Base-by-base conservation (phyloP, 2,888 invertebrate genomes). In the Dryadula phaetusa region DNA sequence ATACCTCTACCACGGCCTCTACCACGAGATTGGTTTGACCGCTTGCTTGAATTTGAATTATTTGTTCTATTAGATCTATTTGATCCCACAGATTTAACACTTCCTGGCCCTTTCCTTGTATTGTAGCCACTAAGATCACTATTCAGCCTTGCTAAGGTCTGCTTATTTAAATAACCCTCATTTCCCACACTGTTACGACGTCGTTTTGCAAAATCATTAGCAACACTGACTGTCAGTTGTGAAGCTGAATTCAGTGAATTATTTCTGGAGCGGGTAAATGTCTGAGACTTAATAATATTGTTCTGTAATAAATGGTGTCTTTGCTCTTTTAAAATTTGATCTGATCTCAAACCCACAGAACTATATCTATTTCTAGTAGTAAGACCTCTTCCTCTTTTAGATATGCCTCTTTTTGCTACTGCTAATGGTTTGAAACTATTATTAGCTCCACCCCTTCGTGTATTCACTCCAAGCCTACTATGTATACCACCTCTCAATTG, bases 231-330 rank as follows among this genome's bases (percentile, higher is more conserved):
- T 61, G 91, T 90, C 14, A 92, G 74, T 70, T 89, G 88, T 37
- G 90, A 86, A 53, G 86, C 80, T 52, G 87, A 81, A 75, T 79
- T 86, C 34, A 88, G 83, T 3, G 92, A 90, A 74, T 91, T 91
- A 62, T 89, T 88, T 66, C 90, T 83, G 18, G 92, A 92, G 7
- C 92, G 80, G 53, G 89, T 93, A 64, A 93, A 93, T 44, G 92
- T 93, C 76, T 91, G 92, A 6, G 92, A 87, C 74, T 77, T 85
- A 62, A 93, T 92, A 1, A 87, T 75, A 71, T 86, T 85, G 64
- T 87, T 87, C 10, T 85, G 80, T 12, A 83, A 16, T 16, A 52
- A 72, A 70, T 87, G 83, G 70, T 87, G 83, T 46, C 82, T 80
- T 71, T 85, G 87, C 65, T 91, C 85, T 71, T 85, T 83, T 4